Base-by-base conservation (phyloP, 2,797 vertebrate genomes). In the Mus spretus region DNA sequence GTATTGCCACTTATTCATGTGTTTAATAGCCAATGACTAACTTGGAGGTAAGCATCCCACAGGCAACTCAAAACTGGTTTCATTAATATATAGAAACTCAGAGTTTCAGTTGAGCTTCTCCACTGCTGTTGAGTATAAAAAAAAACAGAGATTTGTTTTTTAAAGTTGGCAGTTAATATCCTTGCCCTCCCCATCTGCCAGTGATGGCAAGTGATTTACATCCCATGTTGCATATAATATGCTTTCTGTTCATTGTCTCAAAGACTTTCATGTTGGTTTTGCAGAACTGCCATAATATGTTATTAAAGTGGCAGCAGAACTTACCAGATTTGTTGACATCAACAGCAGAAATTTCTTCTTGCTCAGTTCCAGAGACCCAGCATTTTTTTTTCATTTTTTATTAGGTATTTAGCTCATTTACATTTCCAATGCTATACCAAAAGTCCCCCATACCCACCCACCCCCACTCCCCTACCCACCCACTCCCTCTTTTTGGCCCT, bases 181-280 rank as follows among this genome's bases (percentile, higher is more conserved):
- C 26, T 83, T 1, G 0, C 8, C 24, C 14, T n/a, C 7, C 10
- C 44, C 3, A 6, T 31, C 2, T 15, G 37, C 47, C n/a, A 47
- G 0, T 4, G 8, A 40, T 19, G n/a, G 13, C 14, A 3, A 31
- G n/a, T 67, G n/a, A 81, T 12, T 75, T 61, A 63, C 0, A 22
- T 17, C 13, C 24, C 22, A 22, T 17, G 24, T 6, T 37, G 22
- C 37, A 75, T 8, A 19, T 19, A 31, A 22, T 2, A 55, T 34
- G 9, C 50, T 84, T 89, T 34, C 31, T 4, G n/a, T 74, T 82
- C 34, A 77, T 47, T 13, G 6, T 79, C 44, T 93, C 53, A 28
- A 59, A 90, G 11, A 26, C 78, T 95, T 67, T 67, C 65, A 11
- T 2, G 1, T 82, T 55, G 19, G 47, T 67, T 87, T 80, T 22